A percentile compares a stretch with the other conserved stretches of the same genome.
These are phyloP conservation scores for Amorpha juglandis DNA, from an alignment of 2,888 invertebrate genomes.

Conservation along the genomic window DNA sequence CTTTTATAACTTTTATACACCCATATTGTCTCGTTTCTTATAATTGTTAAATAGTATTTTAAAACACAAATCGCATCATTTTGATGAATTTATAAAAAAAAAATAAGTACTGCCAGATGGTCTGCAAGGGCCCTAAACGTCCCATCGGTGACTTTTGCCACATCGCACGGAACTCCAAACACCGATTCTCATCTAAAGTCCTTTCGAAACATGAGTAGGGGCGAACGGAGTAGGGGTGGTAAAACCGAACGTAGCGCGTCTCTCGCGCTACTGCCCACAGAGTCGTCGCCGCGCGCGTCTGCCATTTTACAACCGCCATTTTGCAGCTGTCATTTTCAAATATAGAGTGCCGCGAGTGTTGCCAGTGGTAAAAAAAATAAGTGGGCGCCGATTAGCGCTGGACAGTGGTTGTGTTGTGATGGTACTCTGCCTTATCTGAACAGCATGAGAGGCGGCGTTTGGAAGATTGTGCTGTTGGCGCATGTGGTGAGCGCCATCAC, in stretches of 20 bases:
- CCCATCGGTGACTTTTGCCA: neutral
- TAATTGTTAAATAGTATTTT: too few relatives aligned
- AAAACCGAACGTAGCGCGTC: constrained; percentile 71
- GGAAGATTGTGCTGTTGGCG: constrained; percentile 74
- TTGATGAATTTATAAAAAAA: neutral
- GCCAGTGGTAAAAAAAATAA: constrained; percentile 28
- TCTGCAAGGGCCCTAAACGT: neutral
- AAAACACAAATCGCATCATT: too few relatives aligned
- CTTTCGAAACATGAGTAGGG: constrained; percentile 80
- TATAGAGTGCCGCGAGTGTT: constrained; percentile 47
- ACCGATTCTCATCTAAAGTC: constrained; percentile 64
- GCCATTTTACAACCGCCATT: constrained; percentile 50
- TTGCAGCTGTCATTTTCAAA: constrained; percentile 47
- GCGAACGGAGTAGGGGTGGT: constrained; percentile 78
- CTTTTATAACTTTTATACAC: too few relatives aligned
- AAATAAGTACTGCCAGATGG: neutral
- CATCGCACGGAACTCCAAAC: constrained; percentile 25
- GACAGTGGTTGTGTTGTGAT: constrained; percentile 72
- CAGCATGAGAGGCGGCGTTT: constrained; percentile 77
- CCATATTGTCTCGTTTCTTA: too few relatives aligned
- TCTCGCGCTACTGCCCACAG: constrained; percentile 66
- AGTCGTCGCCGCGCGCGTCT: constrained; percentile 67
- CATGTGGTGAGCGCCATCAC: constrained; percentile 79
- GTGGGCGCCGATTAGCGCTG: constrained; percentile 52
- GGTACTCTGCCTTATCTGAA: constrained; percentile 77